Conservation (phyloP, 1,140 invertebrate species). For the Mamestra configurata region DNA sequence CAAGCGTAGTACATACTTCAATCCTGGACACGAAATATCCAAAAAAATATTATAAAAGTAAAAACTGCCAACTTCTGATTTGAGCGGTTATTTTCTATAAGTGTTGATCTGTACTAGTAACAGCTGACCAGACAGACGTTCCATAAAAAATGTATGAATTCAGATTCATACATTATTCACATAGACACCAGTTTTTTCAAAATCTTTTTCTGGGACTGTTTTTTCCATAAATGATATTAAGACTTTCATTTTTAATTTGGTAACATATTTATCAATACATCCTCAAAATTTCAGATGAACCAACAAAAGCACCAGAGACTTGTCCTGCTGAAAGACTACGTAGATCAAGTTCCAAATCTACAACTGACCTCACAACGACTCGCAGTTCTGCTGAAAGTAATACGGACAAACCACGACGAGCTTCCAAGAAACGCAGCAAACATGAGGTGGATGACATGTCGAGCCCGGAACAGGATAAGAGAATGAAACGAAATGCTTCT, state of each 20-base stretch:
- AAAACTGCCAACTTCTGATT: no score
- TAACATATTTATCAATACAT: no score
- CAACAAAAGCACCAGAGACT: slow-evolving; percentile 45
- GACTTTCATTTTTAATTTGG: no score
- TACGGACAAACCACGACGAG: slow-evolving; percentile 53
- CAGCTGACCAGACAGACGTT: no score
- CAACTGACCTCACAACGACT: background rate
- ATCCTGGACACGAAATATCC: no score
- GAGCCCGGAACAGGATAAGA: slow-evolving; percentile 80
- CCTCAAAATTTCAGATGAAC: slow-evolving; percentile 59
- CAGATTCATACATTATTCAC: no score
- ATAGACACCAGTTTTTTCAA: no score
- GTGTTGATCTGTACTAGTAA: no score
- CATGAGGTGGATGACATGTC: slow-evolving; percentile 78
- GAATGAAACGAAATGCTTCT: slow-evolving; percentile 79
- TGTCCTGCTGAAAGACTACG: background rate
- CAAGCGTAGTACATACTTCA: no score
- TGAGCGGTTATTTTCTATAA: no score
- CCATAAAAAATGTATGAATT: no score
- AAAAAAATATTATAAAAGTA: no score
- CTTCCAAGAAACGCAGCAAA: slow-evolving; percentile 79
- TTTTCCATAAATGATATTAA: background rate
- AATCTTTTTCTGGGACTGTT: background rate
- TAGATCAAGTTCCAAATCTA: slow-evolving; percentile 9
- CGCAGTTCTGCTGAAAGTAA: slow-evolving; percentile 61